Evolutionary conservation across 2,797 vertebrate genomes (phyloP).

Genomic region (Zalophus californianus): DNA sequence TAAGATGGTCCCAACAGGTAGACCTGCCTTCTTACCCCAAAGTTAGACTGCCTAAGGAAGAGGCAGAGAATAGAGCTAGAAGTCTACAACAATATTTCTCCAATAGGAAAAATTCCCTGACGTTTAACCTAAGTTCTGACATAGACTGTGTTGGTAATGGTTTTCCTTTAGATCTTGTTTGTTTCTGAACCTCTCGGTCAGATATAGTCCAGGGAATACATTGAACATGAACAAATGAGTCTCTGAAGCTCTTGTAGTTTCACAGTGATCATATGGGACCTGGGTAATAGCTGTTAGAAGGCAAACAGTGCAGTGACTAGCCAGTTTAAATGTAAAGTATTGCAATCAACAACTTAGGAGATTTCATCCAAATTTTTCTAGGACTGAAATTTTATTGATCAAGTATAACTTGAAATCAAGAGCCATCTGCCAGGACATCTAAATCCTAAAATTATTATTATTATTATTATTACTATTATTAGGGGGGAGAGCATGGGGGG

Average conservation of each 20-base stretch:
- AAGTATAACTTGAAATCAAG: slow-evolving; percentile 49
- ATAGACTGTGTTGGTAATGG: neutral
- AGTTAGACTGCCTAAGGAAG: neutral
- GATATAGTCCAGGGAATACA: neutral
- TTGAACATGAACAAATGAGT: neutral
- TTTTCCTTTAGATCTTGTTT: neutral
- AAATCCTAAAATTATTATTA: neutral
- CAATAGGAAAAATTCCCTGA: neutral
- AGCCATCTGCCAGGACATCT: slow-evolving; percentile 25
- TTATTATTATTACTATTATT: too few relatives aligned
- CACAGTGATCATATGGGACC: neutral
- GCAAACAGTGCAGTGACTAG: neutral
- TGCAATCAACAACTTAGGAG: neutral
- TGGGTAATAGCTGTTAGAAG: neutral
- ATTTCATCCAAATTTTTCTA: slow-evolving; percentile 29
- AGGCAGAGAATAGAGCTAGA: neutral
- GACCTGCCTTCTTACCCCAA: neutral
- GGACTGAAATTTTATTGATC: slow-evolving; percentile 46
- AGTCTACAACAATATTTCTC: neutral
- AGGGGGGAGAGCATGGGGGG: neutral
- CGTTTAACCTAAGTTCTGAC: neutral
- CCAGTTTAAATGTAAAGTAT: neutral
- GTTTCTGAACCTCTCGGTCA: neutral
- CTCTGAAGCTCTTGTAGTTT: neutral
- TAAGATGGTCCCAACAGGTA: neutral